Conservation (phyloP, 2,888 invertebrate species). For the Dexiosoma caninum region DNA sequence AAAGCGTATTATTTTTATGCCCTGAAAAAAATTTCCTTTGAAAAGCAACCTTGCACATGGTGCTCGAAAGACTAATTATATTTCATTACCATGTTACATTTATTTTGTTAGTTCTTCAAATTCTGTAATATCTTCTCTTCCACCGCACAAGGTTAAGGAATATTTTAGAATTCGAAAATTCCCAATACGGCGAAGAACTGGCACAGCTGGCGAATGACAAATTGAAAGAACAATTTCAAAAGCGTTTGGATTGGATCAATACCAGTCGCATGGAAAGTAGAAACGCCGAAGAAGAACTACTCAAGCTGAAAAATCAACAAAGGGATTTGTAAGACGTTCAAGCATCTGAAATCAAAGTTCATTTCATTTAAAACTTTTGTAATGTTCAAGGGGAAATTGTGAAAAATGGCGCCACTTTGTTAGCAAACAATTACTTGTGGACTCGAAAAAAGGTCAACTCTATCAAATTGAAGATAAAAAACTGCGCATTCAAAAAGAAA, state of each 20-base stretch:
- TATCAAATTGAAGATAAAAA: slow-evolving; percentile 65
- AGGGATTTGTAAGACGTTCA: slow-evolving; percentile 58
- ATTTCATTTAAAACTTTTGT: too few species aligned
- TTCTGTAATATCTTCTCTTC: background rate
- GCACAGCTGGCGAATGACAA: slow-evolving; percentile 36
- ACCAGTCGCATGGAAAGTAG: slow-evolving; percentile 51
- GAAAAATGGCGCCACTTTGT: slow-evolving; percentile 63
- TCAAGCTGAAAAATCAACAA: slow-evolving; percentile 62
- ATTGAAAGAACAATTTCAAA: slow-evolving; percentile 46
- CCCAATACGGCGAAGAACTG: slow-evolving; percentile 62
- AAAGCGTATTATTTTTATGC: too few species aligned
- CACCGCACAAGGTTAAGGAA: slow-evolving; percentile 62
- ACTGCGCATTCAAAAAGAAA: slow-evolving; percentile 40
- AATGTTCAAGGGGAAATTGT: slow-evolving; percentile 63
- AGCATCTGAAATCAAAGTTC: slow-evolving; percentile 29
- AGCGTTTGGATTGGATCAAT: slow-evolving; percentile 63
- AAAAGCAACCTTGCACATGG: too few species aligned
- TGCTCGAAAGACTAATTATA: too few species aligned
- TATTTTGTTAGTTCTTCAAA: background rate
- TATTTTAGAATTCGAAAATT: slow-evolving; percentile 57
- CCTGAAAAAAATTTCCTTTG: too few species aligned
- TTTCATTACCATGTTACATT: too few species aligned
- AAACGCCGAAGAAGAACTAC: slow-evolving; percentile 59
- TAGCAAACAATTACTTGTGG: slow-evolving; percentile 62
- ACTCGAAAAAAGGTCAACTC: slow-evolving; percentile 64